Base-by-base conservation (phyloP, 2,888 invertebrate genomes). In the Ochlodes sylvanus region DNA sequence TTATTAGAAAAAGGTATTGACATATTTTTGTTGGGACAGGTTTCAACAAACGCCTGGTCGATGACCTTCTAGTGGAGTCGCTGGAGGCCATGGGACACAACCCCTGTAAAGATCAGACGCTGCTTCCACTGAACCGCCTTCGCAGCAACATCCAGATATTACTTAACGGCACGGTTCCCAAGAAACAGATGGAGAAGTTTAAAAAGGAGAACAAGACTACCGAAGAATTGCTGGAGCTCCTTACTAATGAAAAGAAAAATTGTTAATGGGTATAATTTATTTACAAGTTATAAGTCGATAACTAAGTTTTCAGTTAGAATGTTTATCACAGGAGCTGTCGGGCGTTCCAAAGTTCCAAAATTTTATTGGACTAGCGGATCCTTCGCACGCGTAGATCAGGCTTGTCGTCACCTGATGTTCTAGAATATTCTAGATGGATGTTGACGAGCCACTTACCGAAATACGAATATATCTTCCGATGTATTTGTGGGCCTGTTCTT, bases 161-260 rank as follows among this genome's bases (percentile, higher is more conserved):
- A 74, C 90, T 98, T 7, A 95, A 96, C 68, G 97, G 97, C 94
- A 97, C 97, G 14, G 96, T 98, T 58, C 98, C 98, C 0, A 94
- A 95, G 74, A 93, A 95, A 50, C 96, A 96, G 76, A 97, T 97
- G 97, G 94, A 95, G 27, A 95, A 95, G 76, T 97, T 97, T 77
- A 94, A 94, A 72, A 94, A 94, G 70, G 96, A 97, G 80, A 95
- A 96, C 72, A 96, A 96, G 76, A 95, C 96, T 0, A 96, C 96
- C 0, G 97, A 97, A 81, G 96, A 97, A 78, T 94, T 98, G 70
- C 89, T 98, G 70, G 97, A 97, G 83, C 94, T 96, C 71, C 88
- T 97, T 69, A 96, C 97, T 10, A 86, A 84, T 68, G 91, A 89
- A 64, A 88, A 86, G 74, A 88, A 86, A 52, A 80, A 61, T 68